Evolutionary conservation across 2,888 invertebrate genomes (phyloP).

Genomic region (Arenicola marina): DNA sequence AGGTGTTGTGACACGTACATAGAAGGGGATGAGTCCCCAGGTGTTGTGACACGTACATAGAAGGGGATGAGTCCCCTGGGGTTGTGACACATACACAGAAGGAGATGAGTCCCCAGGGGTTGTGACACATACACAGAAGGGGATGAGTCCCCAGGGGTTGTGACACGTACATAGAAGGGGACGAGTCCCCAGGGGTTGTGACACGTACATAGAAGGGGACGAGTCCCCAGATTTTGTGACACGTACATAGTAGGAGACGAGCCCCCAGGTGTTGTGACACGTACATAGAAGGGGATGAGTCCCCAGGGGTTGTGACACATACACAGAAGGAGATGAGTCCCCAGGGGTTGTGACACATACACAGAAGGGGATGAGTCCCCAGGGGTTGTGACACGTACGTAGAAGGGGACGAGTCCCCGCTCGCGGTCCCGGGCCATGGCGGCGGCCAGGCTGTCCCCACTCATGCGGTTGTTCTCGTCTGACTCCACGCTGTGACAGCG

Average conservation of each 20-base stretch:
- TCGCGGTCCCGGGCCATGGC: constrained; percentile 50
- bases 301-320: no score
- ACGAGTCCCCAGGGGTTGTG: constrained; percentile 57
- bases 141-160: constrained; percentile 57
- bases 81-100: constrained; percentile 59
- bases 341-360: no score
- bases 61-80: constrained; percentile 59
- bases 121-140: constrained; percentile 59
- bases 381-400: no score
- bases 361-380: constrained; percentile 58
- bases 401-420: constrained; percentile 57
- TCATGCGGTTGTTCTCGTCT: constrained; percentile 44
- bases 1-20: no score
- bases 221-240: no score
- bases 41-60: constrained; percentile 57
- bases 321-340: constrained; percentile 60
- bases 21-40: constrained; percentile 59
- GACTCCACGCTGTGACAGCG: constrained; percentile 45
- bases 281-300: constrained; percentile 58
- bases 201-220: constrained; percentile 59
- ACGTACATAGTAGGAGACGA: no score
- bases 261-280: no score
- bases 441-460: constrained; percentile 40
- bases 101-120: constrained; percentile 57
- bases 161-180: constrained; percentile 59